Evolutionary conservation across 2,888 invertebrate genomes (phyloP).

Genomic region (Eulithis testata): DNA sequence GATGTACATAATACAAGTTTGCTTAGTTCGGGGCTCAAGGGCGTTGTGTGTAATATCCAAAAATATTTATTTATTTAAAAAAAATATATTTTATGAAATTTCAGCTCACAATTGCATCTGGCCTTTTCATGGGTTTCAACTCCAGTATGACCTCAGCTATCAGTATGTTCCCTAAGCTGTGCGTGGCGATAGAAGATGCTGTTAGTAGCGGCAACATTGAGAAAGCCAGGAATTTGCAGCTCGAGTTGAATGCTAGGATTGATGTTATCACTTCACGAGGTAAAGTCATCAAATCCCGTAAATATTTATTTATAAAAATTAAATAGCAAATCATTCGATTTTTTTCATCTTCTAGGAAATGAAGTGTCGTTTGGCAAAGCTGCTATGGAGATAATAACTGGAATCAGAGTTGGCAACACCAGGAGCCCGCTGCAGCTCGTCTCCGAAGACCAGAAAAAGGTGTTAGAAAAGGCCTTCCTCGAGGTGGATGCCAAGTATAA

Average conservation of each 20-base stretch:
- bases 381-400: conserved; percentile 80
- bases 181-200: conserved; percentile 9
- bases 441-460: conserved; percentile 12
- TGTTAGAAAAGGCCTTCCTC: neutral
- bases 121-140: conserved; percentile 84
- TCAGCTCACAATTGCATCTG: conserved; percentile 61
- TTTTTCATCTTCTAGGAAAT: conserved; percentile 62
- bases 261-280: conserved; percentile 28
- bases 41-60: too few relatives aligned
- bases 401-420: conserved; percentile 75
- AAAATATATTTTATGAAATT: neutral
- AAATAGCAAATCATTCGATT: too few relatives aligned
- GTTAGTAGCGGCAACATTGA: conserved; percentile 13
- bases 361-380: conserved; percentile 86
- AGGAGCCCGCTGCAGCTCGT: conserved; percentile 23
- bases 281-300: neutral
- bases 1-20: too few relatives aligned
- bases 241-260: conserved; percentile 27
- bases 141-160: conserved; percentile 86
- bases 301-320: too few relatives aligned
- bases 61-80: too few relatives aligned
- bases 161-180: conserved; percentile 80
- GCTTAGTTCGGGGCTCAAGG: too few relatives aligned
- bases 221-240: conserved; percentile 27
- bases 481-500: conserved; percentile 9